Percentiles rank a stretch among this genome's conserved stretches.
These are phyloP conservation scores for Synaphobranchus kaupii DNA, from an alignment of 2,797 vertebrate species.

Conservation along the genomic window DNA sequence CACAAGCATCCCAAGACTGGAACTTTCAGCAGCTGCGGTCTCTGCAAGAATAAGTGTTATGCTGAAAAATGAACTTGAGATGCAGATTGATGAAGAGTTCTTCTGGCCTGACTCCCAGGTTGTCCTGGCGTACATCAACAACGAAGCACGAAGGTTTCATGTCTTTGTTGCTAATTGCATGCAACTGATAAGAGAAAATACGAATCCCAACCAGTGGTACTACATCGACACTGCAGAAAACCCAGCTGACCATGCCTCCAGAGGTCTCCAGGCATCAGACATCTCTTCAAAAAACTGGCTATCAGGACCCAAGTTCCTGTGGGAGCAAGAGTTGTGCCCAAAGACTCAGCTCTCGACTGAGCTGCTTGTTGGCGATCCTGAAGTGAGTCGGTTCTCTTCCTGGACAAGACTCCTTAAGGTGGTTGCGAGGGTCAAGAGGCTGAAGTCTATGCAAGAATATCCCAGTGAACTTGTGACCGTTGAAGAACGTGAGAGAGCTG, in stretches of 20 bases:
- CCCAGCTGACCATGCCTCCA: too few relatives aligned
- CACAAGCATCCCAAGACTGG: slow-evolving; percentile 17
- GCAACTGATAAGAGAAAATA: too few relatives aligned
- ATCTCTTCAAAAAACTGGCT: slow-evolving; percentile 34
- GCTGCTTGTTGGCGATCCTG: slow-evolving; percentile 36
- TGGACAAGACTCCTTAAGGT: slow-evolving; percentile 38
- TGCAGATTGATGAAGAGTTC: slow-evolving; percentile 39
- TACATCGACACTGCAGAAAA: too few relatives aligned
- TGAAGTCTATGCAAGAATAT: slow-evolving; percentile 8
- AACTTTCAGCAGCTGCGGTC: slow-evolving; percentile 31
- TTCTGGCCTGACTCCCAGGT: too few relatives aligned
- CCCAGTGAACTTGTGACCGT: slow-evolving; percentile 21
- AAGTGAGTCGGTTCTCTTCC: slow-evolving; percentile 26
- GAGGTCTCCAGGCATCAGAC: slow-evolving; percentile 26
- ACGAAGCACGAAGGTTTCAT: too few relatives aligned
- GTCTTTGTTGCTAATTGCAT: too few relatives aligned
- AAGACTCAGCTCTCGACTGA: not conserved
- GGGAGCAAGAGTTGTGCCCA: slow-evolving; percentile 26
- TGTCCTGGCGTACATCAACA: too few relatives aligned
- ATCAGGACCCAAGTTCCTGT: slow-evolving; percentile 29
- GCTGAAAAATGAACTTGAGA: slow-evolving; percentile 32
- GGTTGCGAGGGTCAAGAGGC: slow-evolving; percentile 36
- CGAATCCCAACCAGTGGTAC: too few relatives aligned
- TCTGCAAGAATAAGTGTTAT: slow-evolving; percentile 22
- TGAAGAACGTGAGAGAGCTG: slow-evolving; percentile 24